A percentile compares a stretch with the other conserved stretches of the same genome.
These are phyloP conservation scores for Temnothorax rugatulus DNA, from an alignment of 2,888 invertebrate species.

Conservation along the genomic window DNA sequence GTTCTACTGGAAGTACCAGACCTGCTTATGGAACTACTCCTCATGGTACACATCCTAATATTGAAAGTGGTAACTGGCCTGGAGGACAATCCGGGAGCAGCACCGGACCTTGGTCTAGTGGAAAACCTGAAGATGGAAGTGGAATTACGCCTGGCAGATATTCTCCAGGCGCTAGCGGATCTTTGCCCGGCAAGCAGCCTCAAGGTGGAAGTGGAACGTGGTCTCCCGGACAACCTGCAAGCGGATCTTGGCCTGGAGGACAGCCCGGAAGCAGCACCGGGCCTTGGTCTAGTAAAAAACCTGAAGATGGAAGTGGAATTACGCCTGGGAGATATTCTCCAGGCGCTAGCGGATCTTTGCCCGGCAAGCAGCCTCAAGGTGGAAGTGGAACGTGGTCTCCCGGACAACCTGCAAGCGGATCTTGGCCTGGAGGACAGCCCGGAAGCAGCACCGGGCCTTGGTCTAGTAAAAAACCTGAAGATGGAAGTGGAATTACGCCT, in stretches of 20 bases:
- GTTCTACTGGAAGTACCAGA: background rate
- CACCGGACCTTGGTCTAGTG: background rate
- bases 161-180: background rate
- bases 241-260: background rate
- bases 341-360: background rate
- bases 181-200: background rate
- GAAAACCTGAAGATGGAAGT: conserved; percentile 8
- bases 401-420: too few species aligned
- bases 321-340: background rate
- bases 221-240: too few species aligned
- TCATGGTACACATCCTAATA: conserved; percentile 19
- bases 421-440: background rate
- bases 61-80: background rate
- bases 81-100: background rate
- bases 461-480: background rate
- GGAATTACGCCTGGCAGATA: background rate
- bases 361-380: background rate
- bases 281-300: background rate
- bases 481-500: conserved; percentile 13
- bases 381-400: too few species aligned
- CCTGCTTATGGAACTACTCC: conserved; percentile 16
- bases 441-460: background rate
- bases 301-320: conserved; percentile 13
- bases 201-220: background rate
- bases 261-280: background rate